phyloP scores from a whole-genome alignment of 2,888 invertebrate genomes.

The Ormyrus rosae region DNA sequence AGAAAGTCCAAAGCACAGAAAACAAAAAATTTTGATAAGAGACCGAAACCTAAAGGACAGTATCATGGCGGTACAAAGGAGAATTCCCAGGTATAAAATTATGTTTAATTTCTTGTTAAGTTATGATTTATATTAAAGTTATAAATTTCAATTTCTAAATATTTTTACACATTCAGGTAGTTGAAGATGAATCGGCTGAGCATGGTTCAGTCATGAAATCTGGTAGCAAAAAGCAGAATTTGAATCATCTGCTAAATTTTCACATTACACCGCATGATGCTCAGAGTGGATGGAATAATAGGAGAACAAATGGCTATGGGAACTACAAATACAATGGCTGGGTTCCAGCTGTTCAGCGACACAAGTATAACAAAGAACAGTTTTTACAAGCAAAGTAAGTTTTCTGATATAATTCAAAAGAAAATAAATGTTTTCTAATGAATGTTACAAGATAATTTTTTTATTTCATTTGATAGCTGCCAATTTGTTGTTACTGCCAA shows the following conservation, averaged over 20 bases:
- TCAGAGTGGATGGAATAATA: slow-evolving; percentile 73
- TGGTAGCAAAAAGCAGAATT: slow-evolving; percentile 93
- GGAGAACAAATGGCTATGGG: slow-evolving; percentile 66
- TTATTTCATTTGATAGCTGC: slow-evolving; percentile 80
- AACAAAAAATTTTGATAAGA: slow-evolving; percentile 83
- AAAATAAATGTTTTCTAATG: too few species aligned
- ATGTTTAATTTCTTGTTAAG: background rate
- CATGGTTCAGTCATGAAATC: slow-evolving; percentile 88
- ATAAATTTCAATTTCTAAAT: background rate
- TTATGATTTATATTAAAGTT: slow-evolving; percentile 5
- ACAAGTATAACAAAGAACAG: slow-evolving; percentile 94
- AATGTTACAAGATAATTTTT: too few species aligned
- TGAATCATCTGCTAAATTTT: slow-evolving; percentile 96
- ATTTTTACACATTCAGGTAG: slow-evolving; percentile 70
- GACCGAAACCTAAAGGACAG: slow-evolving; percentile 83
- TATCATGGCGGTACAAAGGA: slow-evolving; percentile 82
- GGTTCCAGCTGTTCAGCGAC: slow-evolving; percentile 77
- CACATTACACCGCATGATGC: slow-evolving; percentile 84
- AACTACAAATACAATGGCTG: slow-evolving; percentile 70
- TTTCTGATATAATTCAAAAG: background rate
- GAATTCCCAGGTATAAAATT: slow-evolving; percentile 79
- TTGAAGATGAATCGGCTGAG: slow-evolving; percentile 81
- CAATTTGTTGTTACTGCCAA: slow-evolving; percentile 94
- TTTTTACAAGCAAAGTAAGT: slow-evolving; percentile 94
- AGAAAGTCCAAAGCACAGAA: slow-evolving; percentile 84